Percentiles rank a stretch among this genome's conserved stretches.
Evolutionary conservation across 2,888 invertebrate genomes (phyloP).

Genomic region (Hanleya hanleyi): DNA sequence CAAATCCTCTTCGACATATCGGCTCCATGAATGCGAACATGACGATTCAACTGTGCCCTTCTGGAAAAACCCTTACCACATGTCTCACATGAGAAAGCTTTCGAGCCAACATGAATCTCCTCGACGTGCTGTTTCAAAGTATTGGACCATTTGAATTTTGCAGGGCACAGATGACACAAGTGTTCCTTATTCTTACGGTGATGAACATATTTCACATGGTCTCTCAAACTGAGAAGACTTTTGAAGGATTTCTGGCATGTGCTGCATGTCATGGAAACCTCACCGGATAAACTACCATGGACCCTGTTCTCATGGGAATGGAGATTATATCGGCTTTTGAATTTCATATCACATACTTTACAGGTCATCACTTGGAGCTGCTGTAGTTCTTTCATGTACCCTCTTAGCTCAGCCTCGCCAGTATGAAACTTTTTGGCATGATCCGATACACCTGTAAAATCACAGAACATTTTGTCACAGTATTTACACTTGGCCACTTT

Average conservation of each 20-base stretch:
- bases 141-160: conserved; percentile 47
- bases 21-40: conserved; percentile 45
- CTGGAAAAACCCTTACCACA: conserved; percentile 52
- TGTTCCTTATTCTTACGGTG: conserved; percentile 26
- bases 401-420: conserved; percentile 27
- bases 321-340: conserved; percentile 35
- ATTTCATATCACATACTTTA: conserved; percentile 37
- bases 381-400: conserved; percentile 46
- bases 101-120: conserved; percentile 49
- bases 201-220: conserved; percentile 47
- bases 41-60: conserved; percentile 47
- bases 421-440: conserved; percentile 49
- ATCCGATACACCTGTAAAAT: conserved; percentile 43
- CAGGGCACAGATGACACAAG: conserved; percentile 48
- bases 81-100: conserved; percentile 40
- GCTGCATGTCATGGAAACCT: conserved; percentile 31
- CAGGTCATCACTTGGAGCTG: conserved; percentile 38
- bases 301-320: conserved; percentile 42
- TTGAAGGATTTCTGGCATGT: conserved; percentile 45
- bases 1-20: conserved; percentile 40
- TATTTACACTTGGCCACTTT: conserved; percentile 43
- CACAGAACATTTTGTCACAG: conserved; percentile 47
- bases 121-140: conserved; percentile 54
- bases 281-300: conserved; percentile 27
- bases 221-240: conserved; percentile 43